Base-by-base conservation (phyloP, 1,140 invertebrate species). In the Maconellicoccus hirsutus region DNA sequence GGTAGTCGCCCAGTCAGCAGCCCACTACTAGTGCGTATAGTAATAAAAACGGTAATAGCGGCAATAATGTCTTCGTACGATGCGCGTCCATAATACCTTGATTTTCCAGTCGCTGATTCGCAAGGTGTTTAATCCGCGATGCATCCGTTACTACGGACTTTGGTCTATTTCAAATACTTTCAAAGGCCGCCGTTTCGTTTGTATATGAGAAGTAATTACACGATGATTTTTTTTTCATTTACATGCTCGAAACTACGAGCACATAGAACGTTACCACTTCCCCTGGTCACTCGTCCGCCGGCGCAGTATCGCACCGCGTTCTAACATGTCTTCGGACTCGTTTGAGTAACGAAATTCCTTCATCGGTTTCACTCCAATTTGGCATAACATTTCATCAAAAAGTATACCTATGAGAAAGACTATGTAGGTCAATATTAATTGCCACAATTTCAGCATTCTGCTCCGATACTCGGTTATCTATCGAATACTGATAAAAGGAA, bases 21-120 rank as follows among this genome's bases (percentile, higher is more conserved):
- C 42, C 42, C n/a, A 52, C 42, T 52, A 52, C 42, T 52, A 16
- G 42, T 52, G 42, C 42, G 42, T 52, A 52, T 52, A 52, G 42
- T 52, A 52, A 52, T 52, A 52, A 52, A 52, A 52, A 52, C 42
- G 12, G 42, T 52, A 52, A 52, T 52, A 16, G 42, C 42, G n/a
- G 42, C 42, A 52, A 52, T 52, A 52, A 52, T 52, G 42, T 52
- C 42, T 52, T 52, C 6, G 42, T 33, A 33, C 16, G 42, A 6
- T 52, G 2, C 42, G 42, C 42, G 12, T 52, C 6, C n/a, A 16
- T 19, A 52, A 52, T 52, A 52, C 42, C 42, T 52, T 52, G 42
- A 52, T 52, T 52, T 52, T 52, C 10, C 42, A 52, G 6, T 52
- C 16, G 42, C 42, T 52, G 42, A 52, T 52, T 52, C 42, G 42